Evolutionary conservation across 2,797 vertebrate genomes (phyloP).

Genomic region (Telmatherina bonti): DNA sequence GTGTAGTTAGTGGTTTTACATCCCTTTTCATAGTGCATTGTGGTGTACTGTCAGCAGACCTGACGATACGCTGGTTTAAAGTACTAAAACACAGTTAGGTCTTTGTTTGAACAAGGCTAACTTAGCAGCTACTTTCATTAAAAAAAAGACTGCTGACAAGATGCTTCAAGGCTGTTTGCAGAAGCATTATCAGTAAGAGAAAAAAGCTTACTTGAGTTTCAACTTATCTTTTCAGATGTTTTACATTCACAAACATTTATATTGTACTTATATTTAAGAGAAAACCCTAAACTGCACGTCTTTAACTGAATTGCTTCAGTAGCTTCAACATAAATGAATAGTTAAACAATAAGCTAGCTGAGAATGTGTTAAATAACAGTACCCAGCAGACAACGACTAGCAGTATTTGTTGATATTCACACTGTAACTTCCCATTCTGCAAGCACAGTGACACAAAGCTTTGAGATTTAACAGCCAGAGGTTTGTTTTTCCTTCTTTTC

Average conservation of each 20-base stretch:
- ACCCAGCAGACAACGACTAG: slow-evolving; percentile 17
- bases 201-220: background rate
- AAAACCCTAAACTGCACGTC: too few species aligned
- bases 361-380: background rate
- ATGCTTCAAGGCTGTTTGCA: background rate
- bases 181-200: background rate
- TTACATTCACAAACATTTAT: background rate
- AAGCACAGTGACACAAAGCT: slow-evolving; percentile 55
- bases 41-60: background rate
- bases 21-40: background rate
- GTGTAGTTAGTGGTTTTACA: too few species aligned
- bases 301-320: too few species aligned
- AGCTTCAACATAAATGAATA: background rate
- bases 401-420: slow-evolving; percentile 22
- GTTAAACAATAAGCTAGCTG: background rate
- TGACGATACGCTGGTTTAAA: background rate
- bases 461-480: slow-evolving; percentile 70
- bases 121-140: background rate
- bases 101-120: background rate
- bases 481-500: slow-evolving; percentile 66
- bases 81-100: background rate
- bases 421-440: slow-evolving; percentile 19
- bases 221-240: background rate
- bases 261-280: background rate
- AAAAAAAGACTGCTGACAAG: background rate